Conservation (phyloP, 2,113 vertebrate genomes). For the Paralichthys olivaceus region DNA sequence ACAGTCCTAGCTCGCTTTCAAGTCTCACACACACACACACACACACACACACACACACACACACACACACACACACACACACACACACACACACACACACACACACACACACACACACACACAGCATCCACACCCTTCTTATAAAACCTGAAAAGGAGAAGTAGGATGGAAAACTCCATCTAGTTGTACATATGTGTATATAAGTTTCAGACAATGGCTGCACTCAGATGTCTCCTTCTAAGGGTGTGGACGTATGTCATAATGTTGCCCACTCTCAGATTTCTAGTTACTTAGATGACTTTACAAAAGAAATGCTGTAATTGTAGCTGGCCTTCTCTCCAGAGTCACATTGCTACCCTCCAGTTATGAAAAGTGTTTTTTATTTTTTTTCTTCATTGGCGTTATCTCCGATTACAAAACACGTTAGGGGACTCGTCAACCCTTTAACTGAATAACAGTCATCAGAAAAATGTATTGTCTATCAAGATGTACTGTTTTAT, state of each 20-base stretch:
- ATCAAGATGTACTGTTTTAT: no score
- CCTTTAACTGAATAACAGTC: background rate
- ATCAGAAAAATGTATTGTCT: no score
- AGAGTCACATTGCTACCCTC: background rate
- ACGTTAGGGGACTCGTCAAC: background rate
- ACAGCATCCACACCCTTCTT: slow-evolving; percentile 40
- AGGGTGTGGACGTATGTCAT: slow-evolving; percentile 1
- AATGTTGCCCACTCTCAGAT: background rate
- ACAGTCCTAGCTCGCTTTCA: slow-evolving; percentile 19
- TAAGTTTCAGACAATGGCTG: slow-evolving; percentile 43
- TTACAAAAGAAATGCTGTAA: background rate
- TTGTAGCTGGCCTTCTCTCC: background rate
- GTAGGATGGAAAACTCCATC: slow-evolving; percentile 42
- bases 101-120: background rate
- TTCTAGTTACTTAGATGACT: background rate
- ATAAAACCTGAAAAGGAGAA: slow-evolving; percentile 55
- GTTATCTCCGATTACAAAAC: background rate
- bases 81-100: slow-evolving; percentile 7
- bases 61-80: slow-evolving; percentile 21
- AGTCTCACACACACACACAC: slow-evolving; percentile 15
- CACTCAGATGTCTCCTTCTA: slow-evolving; percentile 40
- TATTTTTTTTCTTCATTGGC: no score
- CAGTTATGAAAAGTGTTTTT: background rate
- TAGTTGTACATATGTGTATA: slow-evolving; percentile 43
- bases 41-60: slow-evolving; percentile 1